Percentiles rank a stretch among this genome's conserved stretches.
These are phyloP conservation scores for Theocolax elegans DNA, from an alignment of 1,140 invertebrate genomes.

Conservation along the genomic window DNA sequence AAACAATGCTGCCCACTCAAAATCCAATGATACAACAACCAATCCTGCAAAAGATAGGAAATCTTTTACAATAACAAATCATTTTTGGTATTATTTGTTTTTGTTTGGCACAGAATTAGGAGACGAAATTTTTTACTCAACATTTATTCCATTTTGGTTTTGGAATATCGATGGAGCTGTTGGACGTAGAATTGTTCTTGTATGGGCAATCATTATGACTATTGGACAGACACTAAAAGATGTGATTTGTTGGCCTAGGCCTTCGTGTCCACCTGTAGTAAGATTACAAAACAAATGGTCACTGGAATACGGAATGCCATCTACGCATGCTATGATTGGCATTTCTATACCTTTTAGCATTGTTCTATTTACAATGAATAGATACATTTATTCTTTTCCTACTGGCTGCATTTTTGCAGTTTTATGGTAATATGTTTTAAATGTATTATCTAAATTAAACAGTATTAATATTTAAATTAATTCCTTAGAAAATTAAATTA, in stretches of 20 bases:
- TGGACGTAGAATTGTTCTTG: constrained; percentile 80
- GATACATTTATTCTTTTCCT: constrained; percentile 80
- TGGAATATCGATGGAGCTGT: constrained; percentile 92
- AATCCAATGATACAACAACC: constrained; percentile 27
- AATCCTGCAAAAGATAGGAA: constrained; percentile 38
- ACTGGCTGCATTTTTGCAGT: constrained; percentile 69
- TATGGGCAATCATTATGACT: constrained; percentile 89
- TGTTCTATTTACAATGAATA: constrained; percentile 80
- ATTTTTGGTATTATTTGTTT: constrained; percentile 89
- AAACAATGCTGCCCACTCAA: constrained; percentile 27
- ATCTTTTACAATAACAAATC: constrained; percentile 75
- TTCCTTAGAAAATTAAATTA: not conserved
- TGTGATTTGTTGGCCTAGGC: constrained; percentile 85
- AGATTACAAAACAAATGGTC: constrained; percentile 87
- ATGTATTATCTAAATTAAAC: too few relatives aligned
- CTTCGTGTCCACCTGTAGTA: constrained; percentile 82
- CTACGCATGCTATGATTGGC: constrained; percentile 92
- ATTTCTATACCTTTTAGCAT: constrained; percentile 88
- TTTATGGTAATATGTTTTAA: constrained; percentile 66
- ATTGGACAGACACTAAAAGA: constrained; percentile 90
- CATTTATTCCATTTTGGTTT: constrained; percentile 90
- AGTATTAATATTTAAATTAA: constrained; percentile 9
- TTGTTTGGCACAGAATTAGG: constrained; percentile 84
- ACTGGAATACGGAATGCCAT: constrained; percentile 93
- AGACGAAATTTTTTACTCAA: constrained; percentile 89